Evolutionary conservation across 2,888 invertebrate genomes (phyloP), one percentile per base, ranked within the genome.

Genomic region (Neoscelio sp.): DNA sequence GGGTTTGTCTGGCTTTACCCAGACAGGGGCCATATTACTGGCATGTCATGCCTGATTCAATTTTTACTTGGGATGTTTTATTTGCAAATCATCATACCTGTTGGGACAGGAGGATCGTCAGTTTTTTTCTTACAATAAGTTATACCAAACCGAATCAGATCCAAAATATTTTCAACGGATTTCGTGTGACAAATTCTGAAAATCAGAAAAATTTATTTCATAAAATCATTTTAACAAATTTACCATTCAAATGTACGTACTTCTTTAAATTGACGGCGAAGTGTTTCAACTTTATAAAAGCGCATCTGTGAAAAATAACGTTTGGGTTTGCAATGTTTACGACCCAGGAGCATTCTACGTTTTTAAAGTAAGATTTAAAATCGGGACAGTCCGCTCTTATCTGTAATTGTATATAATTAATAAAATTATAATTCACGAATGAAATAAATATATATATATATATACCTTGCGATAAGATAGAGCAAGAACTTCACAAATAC

Each of bases 361-460:
- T 95, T 87, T 95, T 95, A 88, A 96, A 97, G 86, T 95, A 94
- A 0, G 94, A 93, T 85, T 94, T 94, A 90, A 96, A 96, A 88
- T 97, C 96, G 0, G 96, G 96, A 88, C 96, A 96, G 84, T 94
- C 93, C 0, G 96, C 95, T 44, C 94, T 93, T 0, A 96, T 96
- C 95, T 95, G 84, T 0, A 88, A 88, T 42, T 42, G n/a, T 18
- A 10, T 17, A 2, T 58, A 35, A 54, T 18, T 35, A 35, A 20
- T n/a, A 8, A 15, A 64, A 20, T 50, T 12, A 15, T 64, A 8
- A 2, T 30, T 30, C 5, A 26, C 12, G 10, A 6, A 17, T 26
- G 2, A 12, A 30, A 2, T 33, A n/a, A n/a, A n/a, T n/a, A n/a
- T n/a, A n/a, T n/a, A n/a, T n/a, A n/a, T n/a, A n/a, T n/a, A n/a